Evolutionary conservation across 2,888 invertebrate genomes (phyloP), one percentile per base, ranked within the genome.

Genomic region (Actias luna): DNA sequence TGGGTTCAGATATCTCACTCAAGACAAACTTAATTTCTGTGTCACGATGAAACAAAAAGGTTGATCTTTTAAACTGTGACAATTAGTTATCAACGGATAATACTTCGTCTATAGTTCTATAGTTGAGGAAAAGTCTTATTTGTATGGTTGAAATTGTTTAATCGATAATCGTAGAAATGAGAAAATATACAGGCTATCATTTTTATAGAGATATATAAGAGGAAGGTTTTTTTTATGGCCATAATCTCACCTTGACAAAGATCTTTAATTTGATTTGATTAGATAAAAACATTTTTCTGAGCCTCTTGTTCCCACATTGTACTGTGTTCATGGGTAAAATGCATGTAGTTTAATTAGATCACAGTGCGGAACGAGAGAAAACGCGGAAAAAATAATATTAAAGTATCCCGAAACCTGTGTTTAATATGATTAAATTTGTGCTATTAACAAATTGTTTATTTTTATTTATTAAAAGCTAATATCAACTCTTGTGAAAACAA

Each of bases 331-430:
- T 63, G 65, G 64, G 46, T 59, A 63, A 65, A 68, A 66, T 66
- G 66, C 67, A 60, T 69, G 68, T 66, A 73, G 71, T 76, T 76
- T 76, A 76, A 76, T 76, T 76, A 75, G 68, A 69, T 67, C 59
- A 62, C 61, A 63, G 62, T 55, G 60, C 66, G 60, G 59, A 63
- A 66, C 68, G 68, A 67, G 70, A 67, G 29, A 64, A 63, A 65
- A 61, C 63, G 62, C 63, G 66, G 65, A 68, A 70, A 72, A 74
- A 65, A 63, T 65, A 61, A 63, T 65, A 66, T 63, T 66, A 61
- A 68, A 52, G 31, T 46, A 35, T 60, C 42, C 58, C 25, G 46
- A 50, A 50, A 61, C 61, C 33, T 31, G 35, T 55, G 42, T 57
- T 61, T 33, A 46, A 12, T 46, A 22, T 12, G 22, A 10, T 46